Conservation (phyloP, 2,797 vertebrate species). For the Ambastaia sidthimunki region DNA sequence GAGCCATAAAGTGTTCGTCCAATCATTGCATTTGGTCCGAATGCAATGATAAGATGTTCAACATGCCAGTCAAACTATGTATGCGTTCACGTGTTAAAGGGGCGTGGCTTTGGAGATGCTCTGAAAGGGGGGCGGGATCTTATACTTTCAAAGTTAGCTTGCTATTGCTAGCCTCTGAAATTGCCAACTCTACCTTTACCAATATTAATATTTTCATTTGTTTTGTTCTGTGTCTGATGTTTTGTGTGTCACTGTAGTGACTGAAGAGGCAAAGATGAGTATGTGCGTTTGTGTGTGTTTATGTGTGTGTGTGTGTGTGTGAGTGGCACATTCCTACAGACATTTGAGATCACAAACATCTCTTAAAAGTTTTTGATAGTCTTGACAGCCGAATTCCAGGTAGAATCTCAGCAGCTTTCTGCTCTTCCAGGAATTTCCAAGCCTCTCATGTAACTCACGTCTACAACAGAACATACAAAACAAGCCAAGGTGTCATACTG, state of each 20-base stretch:
- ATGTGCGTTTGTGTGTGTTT: not conserved
- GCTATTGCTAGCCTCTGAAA: too few species aligned
- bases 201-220: too few species aligned
- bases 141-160: too few species aligned
- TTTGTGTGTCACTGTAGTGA: not conserved
- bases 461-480: not conserved
- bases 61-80: too few species aligned
- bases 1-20: too few species aligned
- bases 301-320: not conserved
- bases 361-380: not conserved
- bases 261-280: not conserved
- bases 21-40: too few species aligned
- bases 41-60: too few species aligned
- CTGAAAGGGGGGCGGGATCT: too few species aligned
- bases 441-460: not conserved
- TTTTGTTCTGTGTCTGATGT: too few species aligned
- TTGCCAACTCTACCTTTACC: too few species aligned
- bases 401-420: slow-evolving; percentile 1
- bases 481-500: not conserved
- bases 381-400: slow-evolving; percentile 31
- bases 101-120: too few species aligned
- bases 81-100: too few species aligned
- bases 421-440: slow-evolving; percentile 7
- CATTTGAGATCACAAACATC: slow-evolving; percentile 14
- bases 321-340: slow-evolving; percentile 4